These are phyloP conservation scores for Geococcyx californianus DNA, from an alignment of 2,113 vertebrate genomes.

Conservation along the genomic window DNA sequence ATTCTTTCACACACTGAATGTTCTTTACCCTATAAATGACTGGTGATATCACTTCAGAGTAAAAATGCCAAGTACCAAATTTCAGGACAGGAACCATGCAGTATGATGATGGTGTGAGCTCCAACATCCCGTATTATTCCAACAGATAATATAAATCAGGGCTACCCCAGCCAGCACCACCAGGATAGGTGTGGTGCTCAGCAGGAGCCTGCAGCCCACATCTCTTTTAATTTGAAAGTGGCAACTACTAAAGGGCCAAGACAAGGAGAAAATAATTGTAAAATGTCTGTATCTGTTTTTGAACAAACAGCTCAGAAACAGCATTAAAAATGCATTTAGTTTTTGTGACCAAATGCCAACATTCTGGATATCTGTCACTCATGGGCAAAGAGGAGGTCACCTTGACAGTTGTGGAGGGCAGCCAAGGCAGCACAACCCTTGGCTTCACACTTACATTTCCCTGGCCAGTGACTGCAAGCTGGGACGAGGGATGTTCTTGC, in stretches of 20 bases:
- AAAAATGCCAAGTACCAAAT: not conserved
- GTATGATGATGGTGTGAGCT: not conserved
- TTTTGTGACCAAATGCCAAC: not conserved
- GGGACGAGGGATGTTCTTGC: fast-evolving
- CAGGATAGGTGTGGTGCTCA: not conserved
- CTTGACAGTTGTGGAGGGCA: fast-evolving
- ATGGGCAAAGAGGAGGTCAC: not conserved
- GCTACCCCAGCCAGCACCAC: not conserved
- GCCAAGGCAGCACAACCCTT: fast-evolving
- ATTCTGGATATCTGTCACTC: fast-evolving
- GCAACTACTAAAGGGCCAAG: not conserved
- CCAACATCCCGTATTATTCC: fast-evolving
- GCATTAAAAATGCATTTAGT: not conserved
- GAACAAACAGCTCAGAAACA: not conserved
- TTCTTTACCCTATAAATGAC: not conserved
- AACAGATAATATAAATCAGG: not conserved
- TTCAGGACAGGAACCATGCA: not conserved
- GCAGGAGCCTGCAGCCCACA: not conserved
- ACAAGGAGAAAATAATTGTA: fast-evolving
- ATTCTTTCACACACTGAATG: not conserved
- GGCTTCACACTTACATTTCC: fast-evolving
- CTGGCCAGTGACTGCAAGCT: fast-evolving
- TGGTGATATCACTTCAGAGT: not conserved
- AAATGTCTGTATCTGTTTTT: fast-evolving
- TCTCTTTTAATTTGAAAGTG: not conserved